Base-by-base conservation (phyloP, 2,113 vertebrate species). In the Tragulus kanchil region DNA sequence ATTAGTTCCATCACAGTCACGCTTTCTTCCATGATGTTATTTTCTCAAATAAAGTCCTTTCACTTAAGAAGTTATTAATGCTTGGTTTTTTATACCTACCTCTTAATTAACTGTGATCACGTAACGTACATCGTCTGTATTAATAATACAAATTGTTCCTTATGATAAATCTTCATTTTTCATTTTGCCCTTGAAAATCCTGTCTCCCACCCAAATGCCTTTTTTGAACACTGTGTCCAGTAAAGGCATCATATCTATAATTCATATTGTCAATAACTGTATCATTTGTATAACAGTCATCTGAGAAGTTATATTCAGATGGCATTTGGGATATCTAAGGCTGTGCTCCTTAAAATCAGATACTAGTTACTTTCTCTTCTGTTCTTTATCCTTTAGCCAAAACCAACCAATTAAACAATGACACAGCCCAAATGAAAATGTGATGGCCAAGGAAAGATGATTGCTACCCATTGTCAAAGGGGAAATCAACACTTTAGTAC, bases 111-210 rank as follows among this genome's bases (percentile, higher is more conserved):
- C 97, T 97, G 86, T 23, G 96, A 97, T 97, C 67, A 98, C 97
- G 98, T 98, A 98, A 98, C 96, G 93, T 97, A 96, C 81, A 97
- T 97, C 97, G 94, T 97, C 84, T 93, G 97, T 95, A 98, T 98
- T 98, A 98, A 98, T 98, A 98, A 98, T 97, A 97, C 85, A 98
- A 98, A 98, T 95, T 25, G 94, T n/a, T 98, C 87, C 79, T 95
- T 95, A 88, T 78, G 90, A 98, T 97, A 96, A 98, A 98, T 98
- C 98, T 98, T 98, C 96, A 96, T 97, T 96, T 98, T 98, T 98
- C 98, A 97, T 98, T 98, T 98, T 97, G 98, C 96, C 95, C 98
- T 86, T 95, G 92, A 98, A 97, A 98, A 98, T 97, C 93, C 87
- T 96, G 96, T 97, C 85, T 97, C 97, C 92, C 95, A 98, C 98